A percentile compares a stretch with the other conserved stretches of the same genome.
Conservation (phyloP, 2,113 vertebrate species). For the Alligator sinensis region DNA sequence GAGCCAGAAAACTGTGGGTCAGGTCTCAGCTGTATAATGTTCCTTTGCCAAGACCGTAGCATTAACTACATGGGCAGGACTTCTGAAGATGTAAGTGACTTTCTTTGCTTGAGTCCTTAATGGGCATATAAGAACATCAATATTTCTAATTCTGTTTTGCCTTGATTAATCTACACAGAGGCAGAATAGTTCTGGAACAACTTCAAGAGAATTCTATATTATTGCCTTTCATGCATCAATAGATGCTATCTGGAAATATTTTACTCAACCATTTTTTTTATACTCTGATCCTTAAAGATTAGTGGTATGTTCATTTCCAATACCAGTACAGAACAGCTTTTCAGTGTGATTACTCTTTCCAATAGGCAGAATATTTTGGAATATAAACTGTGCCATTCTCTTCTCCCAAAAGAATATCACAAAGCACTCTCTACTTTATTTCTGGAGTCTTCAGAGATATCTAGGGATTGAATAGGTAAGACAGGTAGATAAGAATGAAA, state of each 20-base stretch:
- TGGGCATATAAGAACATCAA: neutral
- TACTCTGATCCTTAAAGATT: neutral
- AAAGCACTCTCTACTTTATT: neutral
- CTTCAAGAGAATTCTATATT: neutral
- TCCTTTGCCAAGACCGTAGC: neutral
- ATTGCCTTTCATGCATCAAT: neutral
- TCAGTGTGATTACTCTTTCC: neutral
- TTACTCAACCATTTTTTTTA: neutral
- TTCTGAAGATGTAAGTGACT: neutral
- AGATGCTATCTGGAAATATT: neutral
- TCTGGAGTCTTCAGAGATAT: conserved; percentile 35
- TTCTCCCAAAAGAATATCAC: neutral
- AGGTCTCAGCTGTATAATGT: neutral
- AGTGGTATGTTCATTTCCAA: neutral
- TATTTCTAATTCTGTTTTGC: neutral
- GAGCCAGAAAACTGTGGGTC: neutral
- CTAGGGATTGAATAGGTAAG: neutral
- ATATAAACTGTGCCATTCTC: neutral
- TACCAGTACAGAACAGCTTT: neutral
- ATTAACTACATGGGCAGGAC: neutral
- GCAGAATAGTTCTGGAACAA: neutral
- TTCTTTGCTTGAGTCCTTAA: neutral
- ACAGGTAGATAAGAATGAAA: conserved; percentile 18
- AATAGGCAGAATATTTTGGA: conserved; percentile 3
- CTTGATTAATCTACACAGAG: neutral